phyloP scores from a whole-genome alignment of 2,113 vertebrate genomes.

The Leptosomus discolor region DNA sequence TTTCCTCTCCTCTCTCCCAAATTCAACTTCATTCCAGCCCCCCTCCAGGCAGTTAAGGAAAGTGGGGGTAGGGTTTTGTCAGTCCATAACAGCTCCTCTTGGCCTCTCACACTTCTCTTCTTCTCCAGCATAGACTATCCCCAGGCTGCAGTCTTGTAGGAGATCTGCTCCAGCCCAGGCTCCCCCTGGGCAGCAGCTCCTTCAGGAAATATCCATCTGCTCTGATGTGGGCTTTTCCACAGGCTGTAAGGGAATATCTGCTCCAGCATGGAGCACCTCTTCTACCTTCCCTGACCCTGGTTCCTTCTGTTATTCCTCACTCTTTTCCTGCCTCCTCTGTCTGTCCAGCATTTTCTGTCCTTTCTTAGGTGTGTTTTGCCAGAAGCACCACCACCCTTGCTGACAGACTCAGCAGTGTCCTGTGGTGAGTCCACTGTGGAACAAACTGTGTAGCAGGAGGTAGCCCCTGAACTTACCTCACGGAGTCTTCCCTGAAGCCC shows the following conservation, averaged over 20 bases:
- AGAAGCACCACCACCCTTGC: fast-evolving
- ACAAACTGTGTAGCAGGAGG: too few species aligned
- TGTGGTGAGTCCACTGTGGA: background rate
- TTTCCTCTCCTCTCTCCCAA: background rate
- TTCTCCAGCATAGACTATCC: background rate
- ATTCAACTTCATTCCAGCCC: background rate
- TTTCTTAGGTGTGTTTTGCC: background rate
- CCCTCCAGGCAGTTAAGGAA: background rate
- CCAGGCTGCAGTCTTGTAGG: background rate
- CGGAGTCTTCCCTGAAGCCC: background rate
- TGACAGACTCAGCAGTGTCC: background rate
- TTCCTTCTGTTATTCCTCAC: background rate
- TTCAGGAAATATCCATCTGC: background rate
- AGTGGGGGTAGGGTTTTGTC: fast-evolving
- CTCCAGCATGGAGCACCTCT: fast-evolving
- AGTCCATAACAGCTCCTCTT: background rate
- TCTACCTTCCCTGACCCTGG: background rate
- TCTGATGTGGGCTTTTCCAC: fast-evolving
- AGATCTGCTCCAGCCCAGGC: background rate
- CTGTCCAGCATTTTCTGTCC: background rate
- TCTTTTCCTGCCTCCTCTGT: background rate
- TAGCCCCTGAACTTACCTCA: background rate
- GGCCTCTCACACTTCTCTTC: background rate
- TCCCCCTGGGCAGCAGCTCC: background rate
- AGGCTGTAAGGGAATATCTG: background rate